Base-by-base conservation (phyloP, 1,140 invertebrate genomes). In the Rhyacophila brunnea region DNA sequence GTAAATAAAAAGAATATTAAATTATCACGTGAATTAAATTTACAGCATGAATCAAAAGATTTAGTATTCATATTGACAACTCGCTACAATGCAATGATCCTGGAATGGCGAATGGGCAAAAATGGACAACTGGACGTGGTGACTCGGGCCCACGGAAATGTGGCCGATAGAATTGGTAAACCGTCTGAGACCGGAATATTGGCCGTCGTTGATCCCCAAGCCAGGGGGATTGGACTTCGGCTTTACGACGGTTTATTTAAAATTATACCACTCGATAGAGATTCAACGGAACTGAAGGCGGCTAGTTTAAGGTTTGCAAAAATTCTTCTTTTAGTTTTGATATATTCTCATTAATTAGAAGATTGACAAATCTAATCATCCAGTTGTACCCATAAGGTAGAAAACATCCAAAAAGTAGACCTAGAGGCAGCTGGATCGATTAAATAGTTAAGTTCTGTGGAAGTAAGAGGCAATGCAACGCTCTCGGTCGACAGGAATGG, bases 191-290 rank as follows among this genome's bases (percentile, higher is more conserved):
- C 92, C 54, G 95, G 95, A 23, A 95, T 97, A 44, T 88, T 96
- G 64, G 94, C 92, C 11, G 91, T 98, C 0, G 95, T 99, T 60
- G 96, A 99, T 82, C 95, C 95, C 20, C 89, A 94, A 74, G 92
- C 93, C 18, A 83, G 93, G 66, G 90, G 95, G 0, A 98, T 99
- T 71, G 96, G 95, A 11, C 81, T 99, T 34, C 81, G 96, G 60
- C 78, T 99, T 0, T 99, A 99, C 74, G 96, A 99, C 82, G 96
- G 96, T 1, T 79, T 98, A 1, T 94, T 99, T 69, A 99, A 99
- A 79, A 94, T 99, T 43, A 95, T 95, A 70, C 92, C 92, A 0
- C 72, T 95, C 55, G 95, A 98, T 62, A 93, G 92, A 71, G 93
- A 97, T 67, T 94, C 93, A 64, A 89, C 85, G 65, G 95, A 98